Evolutionary conservation across 2,113 vertebrate species (phyloP).

Genomic region (Cyanoramphus novaezelandiae): DNA sequence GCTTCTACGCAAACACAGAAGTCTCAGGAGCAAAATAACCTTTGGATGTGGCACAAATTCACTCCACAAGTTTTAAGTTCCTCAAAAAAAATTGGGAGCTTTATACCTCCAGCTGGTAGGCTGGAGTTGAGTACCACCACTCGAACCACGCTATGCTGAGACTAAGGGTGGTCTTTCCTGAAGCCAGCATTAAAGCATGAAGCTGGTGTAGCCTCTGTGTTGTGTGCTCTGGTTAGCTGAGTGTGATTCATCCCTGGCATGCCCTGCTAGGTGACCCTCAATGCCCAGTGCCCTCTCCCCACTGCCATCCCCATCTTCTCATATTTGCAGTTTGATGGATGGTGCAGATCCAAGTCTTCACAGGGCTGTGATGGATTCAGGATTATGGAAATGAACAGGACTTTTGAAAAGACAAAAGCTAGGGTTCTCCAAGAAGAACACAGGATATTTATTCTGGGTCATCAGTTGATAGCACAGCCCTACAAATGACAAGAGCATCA

Average conservation of each 20-base stretch:
- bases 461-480: background rate
- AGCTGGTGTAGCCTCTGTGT: background rate
- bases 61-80: background rate
- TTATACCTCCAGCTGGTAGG: background rate
- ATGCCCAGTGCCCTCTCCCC: background rate
- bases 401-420: background rate
- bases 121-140: background rate
- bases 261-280: background rate
- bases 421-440: background rate
- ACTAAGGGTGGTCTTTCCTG: background rate
- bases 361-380: background rate
- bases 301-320: background rate
- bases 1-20: background rate
- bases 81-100: background rate
- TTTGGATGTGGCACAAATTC: background rate
- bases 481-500: background rate
- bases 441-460: background rate
- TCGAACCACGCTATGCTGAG: background rate
- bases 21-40: background rate
- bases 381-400: background rate
- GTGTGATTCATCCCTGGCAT: accelerated
- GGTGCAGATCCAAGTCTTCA: background rate
- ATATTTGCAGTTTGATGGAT: background rate
- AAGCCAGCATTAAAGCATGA: background rate
- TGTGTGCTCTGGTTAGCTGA: background rate